A percentile compares a stretch with the other conserved stretches of the same genome.
Evolutionary conservation across 2,888 invertebrate genomes (phyloP).

Genomic region (Spilosoma lubricipeda): DNA sequence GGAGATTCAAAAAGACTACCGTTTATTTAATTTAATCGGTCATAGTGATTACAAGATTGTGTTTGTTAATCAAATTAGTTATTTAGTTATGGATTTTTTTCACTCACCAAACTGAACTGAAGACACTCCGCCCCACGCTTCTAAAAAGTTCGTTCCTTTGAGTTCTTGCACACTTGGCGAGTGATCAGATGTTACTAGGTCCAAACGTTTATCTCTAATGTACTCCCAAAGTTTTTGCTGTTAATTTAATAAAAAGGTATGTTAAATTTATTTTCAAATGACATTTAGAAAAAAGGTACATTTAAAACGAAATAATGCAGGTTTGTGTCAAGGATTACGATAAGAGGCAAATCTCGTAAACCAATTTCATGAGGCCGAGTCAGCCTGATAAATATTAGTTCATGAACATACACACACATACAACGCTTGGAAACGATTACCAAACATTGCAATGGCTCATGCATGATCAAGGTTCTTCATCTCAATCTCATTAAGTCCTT

Average conservation of each 20-base stretch:
- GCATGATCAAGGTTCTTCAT: too few relatives aligned
- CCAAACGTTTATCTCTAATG: conserved; percentile 80
- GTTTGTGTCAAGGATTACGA: too few relatives aligned
- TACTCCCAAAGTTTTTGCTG: conserved; percentile 87
- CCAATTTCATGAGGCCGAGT: too few relatives aligned
- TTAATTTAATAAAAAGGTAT: conserved; percentile 25
- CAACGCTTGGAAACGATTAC: neutral
- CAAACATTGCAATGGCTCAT: neutral
- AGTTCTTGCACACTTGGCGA: conserved; percentile 87
- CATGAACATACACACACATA: neutral
- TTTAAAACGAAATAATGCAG: too few relatives aligned
- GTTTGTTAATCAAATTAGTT: neutral
- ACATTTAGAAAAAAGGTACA: neutral
- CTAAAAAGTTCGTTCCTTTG: conserved; percentile 87
- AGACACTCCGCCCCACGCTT: conserved; percentile 90
- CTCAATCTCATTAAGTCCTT: too few relatives aligned
- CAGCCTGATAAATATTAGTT: neutral
- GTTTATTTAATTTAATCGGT: neutral
- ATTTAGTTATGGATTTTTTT: neutral
- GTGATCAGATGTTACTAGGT: conserved; percentile 88
- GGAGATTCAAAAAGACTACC: neutral
- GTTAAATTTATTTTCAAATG: neutral
- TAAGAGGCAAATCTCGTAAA: too few relatives aligned
- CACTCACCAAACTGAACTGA: conserved; percentile 88
- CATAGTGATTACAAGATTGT: neutral